Evolutionary conservation across 2,888 invertebrate species (phyloP).

Genomic region (Sphecodes monilicornis): DNA sequence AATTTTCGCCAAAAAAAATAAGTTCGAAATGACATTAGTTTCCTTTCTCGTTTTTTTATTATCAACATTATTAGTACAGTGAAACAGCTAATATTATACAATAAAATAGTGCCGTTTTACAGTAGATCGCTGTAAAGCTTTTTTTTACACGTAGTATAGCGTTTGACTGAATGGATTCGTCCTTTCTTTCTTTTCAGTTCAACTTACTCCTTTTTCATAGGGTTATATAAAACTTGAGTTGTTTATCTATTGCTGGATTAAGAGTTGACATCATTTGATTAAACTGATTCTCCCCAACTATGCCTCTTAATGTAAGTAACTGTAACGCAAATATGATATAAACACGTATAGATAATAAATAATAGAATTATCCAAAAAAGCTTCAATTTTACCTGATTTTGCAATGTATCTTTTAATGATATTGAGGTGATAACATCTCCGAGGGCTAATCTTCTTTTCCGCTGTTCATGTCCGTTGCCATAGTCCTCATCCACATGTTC

Average conservation of each 20-base stretch:
- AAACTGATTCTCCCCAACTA: slow-evolving; percentile 92
- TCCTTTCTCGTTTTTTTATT: slow-evolving; percentile 77
- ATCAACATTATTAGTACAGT: slow-evolving; percentile 82
- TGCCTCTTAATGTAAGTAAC: slow-evolving; percentile 89
- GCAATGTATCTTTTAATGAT: slow-evolving; percentile 90
- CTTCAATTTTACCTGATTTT: slow-evolving; percentile 87
- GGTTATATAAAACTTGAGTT: slow-evolving; percentile 88
- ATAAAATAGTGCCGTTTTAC: slow-evolving; percentile 81
- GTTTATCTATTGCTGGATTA: slow-evolving; percentile 90
- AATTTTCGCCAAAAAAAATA: not conserved
- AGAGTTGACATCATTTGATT: slow-evolving; percentile 90
- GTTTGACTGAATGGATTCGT: slow-evolving; percentile 59
- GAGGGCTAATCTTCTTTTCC: slow-evolving; percentile 89
- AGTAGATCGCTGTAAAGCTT: slow-evolving; percentile 75
- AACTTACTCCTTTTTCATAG: slow-evolving; percentile 78
- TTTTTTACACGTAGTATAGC: slow-evolving; percentile 75
- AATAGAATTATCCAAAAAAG: not conserved
- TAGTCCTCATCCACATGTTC: slow-evolving; percentile 86
- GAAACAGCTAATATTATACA: slow-evolving; percentile 81
- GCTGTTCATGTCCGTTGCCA: slow-evolving; percentile 91
- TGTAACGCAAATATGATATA: slow-evolving; percentile 82
- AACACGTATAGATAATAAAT: not conserved
- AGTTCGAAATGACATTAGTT: slow-evolving; percentile 59
- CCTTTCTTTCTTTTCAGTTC: slow-evolving; percentile 45
- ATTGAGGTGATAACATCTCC: slow-evolving; percentile 93